phyloP scores from a whole-genome alignment of 2,797 vertebrate genomes.

The Smutsia gigantea region DNA sequence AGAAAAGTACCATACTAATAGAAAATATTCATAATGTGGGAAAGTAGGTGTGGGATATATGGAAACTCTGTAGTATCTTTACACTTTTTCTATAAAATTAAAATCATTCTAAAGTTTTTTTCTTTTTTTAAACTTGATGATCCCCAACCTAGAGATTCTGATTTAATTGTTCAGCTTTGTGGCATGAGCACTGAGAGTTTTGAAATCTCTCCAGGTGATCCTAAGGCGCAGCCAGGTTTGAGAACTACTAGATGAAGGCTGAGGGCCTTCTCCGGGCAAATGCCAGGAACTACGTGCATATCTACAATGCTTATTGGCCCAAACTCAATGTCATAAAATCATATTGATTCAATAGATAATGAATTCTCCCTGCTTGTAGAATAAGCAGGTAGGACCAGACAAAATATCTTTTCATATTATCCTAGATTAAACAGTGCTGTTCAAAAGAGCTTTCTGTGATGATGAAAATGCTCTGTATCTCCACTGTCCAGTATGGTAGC shows the following conservation, averaged over 20 bases:
- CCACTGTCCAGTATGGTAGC: not conserved
- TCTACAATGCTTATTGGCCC: not conserved
- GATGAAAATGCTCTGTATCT: not conserved
- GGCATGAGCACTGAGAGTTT: not conserved
- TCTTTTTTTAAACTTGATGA: not conserved
- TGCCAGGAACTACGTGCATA: not conserved
- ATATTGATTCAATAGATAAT: not conserved
- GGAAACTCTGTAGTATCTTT: not conserved
- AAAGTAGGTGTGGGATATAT: not conserved
- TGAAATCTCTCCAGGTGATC: not conserved
- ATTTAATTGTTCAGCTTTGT: not conserved
- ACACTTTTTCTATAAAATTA: not conserved
- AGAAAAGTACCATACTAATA: not conserved
- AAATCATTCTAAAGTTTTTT: not conserved
- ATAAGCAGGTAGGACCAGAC: not conserved
- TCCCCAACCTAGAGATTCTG: not conserved
- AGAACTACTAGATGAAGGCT: not conserved
- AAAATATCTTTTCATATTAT: not conserved
- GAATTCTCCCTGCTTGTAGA: not conserved
- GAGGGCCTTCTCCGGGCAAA: not conserved
- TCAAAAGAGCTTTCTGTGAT: not conserved
- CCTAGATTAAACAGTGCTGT: not conserved
- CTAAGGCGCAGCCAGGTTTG: not conserved
- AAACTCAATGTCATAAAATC: not conserved
- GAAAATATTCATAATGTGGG: not conserved